phyloP scores from a whole-genome alignment of 2,888 invertebrate genomes.

The Anthrax anthrax region DNA sequence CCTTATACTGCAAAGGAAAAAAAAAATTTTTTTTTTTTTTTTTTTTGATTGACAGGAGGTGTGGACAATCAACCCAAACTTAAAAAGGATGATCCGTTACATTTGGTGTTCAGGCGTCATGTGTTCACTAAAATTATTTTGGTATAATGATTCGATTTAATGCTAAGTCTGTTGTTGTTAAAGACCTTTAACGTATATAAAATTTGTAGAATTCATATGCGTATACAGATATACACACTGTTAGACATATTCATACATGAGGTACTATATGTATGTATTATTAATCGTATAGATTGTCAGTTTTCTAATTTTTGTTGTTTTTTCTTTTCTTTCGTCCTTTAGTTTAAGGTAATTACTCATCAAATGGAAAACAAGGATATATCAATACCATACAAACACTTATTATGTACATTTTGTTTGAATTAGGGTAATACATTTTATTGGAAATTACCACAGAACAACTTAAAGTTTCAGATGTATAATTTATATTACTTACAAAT shows the following conservation, averaged over 20 bases:
- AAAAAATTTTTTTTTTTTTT: background rate
- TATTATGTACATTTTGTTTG: too few relatives aligned
- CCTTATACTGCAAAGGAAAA: too few relatives aligned
- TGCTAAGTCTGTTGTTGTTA: too few relatives aligned
- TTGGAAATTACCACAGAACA: too few relatives aligned
- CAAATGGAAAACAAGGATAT: background rate
- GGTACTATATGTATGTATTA: too few relatives aligned
- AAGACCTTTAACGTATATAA: background rate
- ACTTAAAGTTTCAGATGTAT: too few relatives aligned
- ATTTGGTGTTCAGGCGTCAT: slow-evolving; percentile 7
- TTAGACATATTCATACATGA: too few relatives aligned
- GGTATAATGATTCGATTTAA: background rate
- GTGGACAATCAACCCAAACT: slow-evolving; percentile 9
- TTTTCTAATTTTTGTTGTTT: background rate
- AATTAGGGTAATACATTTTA: too few relatives aligned
- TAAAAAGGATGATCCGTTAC: slow-evolving; percentile 8
- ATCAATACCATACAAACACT: too few relatives aligned
- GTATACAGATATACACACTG: background rate
- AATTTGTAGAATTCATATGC: background rate
- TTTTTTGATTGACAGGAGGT: slow-evolving; percentile 15
- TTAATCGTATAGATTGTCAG: background rate
- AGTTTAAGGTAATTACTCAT: background rate
- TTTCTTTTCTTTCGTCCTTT: background rate
- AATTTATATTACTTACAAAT: too few relatives aligned
- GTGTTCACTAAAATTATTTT: slow-evolving; percentile 2